These are phyloP conservation scores for Lutjanus campechanus DNA, from an alignment of 2,797 vertebrate genomes.

Conservation along the genomic window DNA sequence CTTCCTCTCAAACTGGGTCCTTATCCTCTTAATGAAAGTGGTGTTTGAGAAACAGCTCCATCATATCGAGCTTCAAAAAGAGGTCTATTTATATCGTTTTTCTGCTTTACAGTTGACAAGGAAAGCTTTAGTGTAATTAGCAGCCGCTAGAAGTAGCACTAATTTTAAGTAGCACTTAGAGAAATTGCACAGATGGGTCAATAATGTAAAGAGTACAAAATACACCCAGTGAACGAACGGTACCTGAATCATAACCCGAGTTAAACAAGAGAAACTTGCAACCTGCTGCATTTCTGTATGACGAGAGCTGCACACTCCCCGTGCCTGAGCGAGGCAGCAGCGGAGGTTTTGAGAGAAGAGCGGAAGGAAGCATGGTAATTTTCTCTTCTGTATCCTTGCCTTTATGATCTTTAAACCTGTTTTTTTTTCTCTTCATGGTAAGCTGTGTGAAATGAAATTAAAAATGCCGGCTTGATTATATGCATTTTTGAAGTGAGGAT, in stretches of 20 bases:
- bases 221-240: conserved; percentile 33
- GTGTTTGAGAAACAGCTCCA: conserved; percentile 53
- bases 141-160: conserved; percentile 37
- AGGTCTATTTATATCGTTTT: conserved; percentile 48
- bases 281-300: conserved; percentile 60
- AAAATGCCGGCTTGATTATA: conserved; percentile 80
- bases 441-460: conserved; percentile 84
- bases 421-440: conserved; percentile 65
- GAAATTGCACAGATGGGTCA: conserved; percentile 68
- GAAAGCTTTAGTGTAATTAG: conserved; percentile 60
- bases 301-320: conserved; percentile 49
- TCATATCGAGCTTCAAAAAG: conserved; percentile 47
- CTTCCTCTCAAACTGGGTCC: not conserved
- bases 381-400: conserved; percentile 58
- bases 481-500: conserved; percentile 82
- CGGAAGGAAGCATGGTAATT: conserved; percentile 33
- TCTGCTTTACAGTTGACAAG: conserved; percentile 46
- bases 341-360: conserved; percentile 47
- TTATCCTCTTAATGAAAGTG: conserved; percentile 51
- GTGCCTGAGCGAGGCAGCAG: conserved; percentile 53
- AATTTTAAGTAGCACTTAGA: conserved; percentile 65
- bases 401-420: conserved; percentile 68
- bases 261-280: conserved; percentile 44
- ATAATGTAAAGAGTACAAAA: conserved; percentile 55
- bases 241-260: conserved; percentile 51